A percentile compares a stretch with the other conserved stretches of the same genome.
phyloP scores from a whole-genome alignment of 2,888 invertebrate genomes.

The Diarsia dahlii region DNA sequence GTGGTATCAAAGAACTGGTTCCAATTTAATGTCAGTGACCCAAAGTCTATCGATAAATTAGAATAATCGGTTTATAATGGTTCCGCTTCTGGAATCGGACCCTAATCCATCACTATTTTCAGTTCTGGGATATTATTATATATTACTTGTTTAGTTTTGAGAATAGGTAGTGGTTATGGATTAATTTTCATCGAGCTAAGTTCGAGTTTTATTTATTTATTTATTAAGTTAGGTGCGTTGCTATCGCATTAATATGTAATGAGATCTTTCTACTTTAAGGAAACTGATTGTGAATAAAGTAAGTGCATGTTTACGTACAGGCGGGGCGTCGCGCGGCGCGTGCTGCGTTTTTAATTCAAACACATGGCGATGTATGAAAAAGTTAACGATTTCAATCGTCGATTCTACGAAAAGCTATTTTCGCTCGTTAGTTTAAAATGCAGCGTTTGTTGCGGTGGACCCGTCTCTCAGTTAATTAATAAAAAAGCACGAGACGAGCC shows the following conservation, averaged over 20 bases:
- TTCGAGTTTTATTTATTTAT: too few species aligned
- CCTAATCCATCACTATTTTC: background rate
- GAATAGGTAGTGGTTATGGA: background rate
- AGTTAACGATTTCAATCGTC: too few species aligned
- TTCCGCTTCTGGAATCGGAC: background rate
- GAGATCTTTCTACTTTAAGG: background rate
- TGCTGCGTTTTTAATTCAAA: too few species aligned
- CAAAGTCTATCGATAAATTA: background rate
- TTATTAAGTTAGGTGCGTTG: background rate
- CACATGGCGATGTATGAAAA: too few species aligned
- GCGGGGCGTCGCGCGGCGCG: too few species aligned
- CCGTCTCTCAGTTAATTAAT: too few species aligned
- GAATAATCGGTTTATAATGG: background rate
- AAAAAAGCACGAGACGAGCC: too few species aligned
- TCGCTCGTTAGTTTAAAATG: too few species aligned
- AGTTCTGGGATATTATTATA: background rate
- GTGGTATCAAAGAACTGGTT: background rate
- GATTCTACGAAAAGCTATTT: too few species aligned
- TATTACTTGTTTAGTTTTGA: background rate
- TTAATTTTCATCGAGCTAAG: too few species aligned
- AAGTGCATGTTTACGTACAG: too few species aligned
- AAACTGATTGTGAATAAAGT: background rate
- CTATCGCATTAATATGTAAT: background rate
- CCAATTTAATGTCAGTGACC: background rate
- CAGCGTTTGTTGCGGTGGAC: too few species aligned